Evolutionary conservation across 2,888 invertebrate genomes (phyloP).

Genomic region (Pollenia labialis): DNA sequence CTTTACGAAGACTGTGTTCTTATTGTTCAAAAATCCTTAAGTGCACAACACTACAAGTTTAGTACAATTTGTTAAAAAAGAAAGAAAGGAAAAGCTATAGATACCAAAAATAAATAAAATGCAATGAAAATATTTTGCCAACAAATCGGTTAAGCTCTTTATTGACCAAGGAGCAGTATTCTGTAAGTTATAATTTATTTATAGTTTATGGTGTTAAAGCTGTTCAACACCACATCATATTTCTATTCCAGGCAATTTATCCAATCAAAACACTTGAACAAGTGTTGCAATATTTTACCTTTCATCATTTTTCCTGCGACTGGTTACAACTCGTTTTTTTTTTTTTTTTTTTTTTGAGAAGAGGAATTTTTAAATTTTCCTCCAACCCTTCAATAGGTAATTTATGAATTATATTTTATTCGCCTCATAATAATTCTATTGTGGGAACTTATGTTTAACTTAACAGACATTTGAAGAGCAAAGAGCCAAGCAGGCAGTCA

Average conservation of each 20-base stretch:
- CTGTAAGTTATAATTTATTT: slow-evolving; percentile 41
- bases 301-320: neutral
- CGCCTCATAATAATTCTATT: slow-evolving; percentile 78
- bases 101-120: neutral
- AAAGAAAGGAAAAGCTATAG: slow-evolving; percentile 1
- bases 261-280: slow-evolving; percentile 60
- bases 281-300: slow-evolving; percentile 18
- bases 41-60: neutral
- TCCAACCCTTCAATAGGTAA: slow-evolving; percentile 74
- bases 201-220: slow-evolving; percentile 57
- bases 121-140: slow-evolving; percentile 14
- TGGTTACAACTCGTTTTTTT: slow-evolving; percentile 2
- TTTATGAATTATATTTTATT: slow-evolving; percentile 80
- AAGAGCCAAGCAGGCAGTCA: neutral
- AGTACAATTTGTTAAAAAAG: slow-evolving; percentile 16
- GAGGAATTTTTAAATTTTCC: neutral
- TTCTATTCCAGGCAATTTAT: slow-evolving; percentile 38
- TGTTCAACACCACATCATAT: slow-evolving; percentile 59
- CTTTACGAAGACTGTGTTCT: too few species aligned
- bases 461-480: slow-evolving; percentile 5
- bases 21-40: neutral
- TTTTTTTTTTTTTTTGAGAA: neutral
- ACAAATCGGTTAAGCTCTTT: slow-evolving; percentile 9
- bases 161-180: slow-evolving; percentile 28
- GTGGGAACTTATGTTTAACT: slow-evolving; percentile 77